Percentiles rank a stretch among this genome's conserved stretches.
These are phyloP conservation scores for Platygyra sinensis DNA, from an alignment of 64 coral and sea anemone species.

Conservation along the genomic window DNA sequence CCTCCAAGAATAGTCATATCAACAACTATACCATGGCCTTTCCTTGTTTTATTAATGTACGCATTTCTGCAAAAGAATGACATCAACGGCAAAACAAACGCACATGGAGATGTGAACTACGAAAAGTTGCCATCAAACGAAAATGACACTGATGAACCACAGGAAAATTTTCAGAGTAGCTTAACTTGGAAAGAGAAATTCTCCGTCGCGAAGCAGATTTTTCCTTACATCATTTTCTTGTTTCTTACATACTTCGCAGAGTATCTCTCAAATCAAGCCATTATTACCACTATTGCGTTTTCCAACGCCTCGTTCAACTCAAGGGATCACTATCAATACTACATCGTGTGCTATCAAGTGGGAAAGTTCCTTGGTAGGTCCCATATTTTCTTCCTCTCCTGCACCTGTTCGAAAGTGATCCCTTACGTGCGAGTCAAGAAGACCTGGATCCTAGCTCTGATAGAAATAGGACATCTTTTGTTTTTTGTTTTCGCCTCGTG, in stretches of 20 bases:
- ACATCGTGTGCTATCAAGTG: constrained; percentile 48
- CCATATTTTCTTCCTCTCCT: constrained; percentile 47
- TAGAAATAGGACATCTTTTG: constrained; percentile 28
- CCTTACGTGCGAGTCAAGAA: constrained; percentile 32
- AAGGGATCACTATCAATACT: constrained; percentile 72
- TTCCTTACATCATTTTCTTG: constrained; percentile 30
- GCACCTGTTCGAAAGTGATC: constrained; percentile 33
- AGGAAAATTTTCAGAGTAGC: neutral
- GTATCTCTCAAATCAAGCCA: constrained; percentile 54
- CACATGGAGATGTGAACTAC: neutral
- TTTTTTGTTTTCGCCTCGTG: constrained; percentile 50
- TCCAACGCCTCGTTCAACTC: constrained; percentile 43
- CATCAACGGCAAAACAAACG: neutral
- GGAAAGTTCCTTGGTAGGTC: constrained; percentile 70
- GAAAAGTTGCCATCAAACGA: constrained; percentile 7
- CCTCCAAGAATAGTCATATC: constrained; percentile 2
- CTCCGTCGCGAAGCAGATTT: constrained; percentile 19
- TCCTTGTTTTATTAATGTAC: constrained; percentile 12
- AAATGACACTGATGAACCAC: neutral
- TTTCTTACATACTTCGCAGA: constrained; percentile 54
- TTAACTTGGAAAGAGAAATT: constrained; percentile 56
- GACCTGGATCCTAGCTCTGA: constrained; percentile 53
- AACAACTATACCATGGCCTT: constrained; percentile 21
- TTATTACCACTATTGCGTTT: constrained; percentile 58
- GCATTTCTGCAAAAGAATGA: constrained; percentile 22